A percentile compares a stretch with the other conserved stretches of the same genome.
phyloP scores from a whole-genome alignment of 30 jellyfish, hydroid and myxozoan genomes.

The Catostylus mosaicus region DNA sequence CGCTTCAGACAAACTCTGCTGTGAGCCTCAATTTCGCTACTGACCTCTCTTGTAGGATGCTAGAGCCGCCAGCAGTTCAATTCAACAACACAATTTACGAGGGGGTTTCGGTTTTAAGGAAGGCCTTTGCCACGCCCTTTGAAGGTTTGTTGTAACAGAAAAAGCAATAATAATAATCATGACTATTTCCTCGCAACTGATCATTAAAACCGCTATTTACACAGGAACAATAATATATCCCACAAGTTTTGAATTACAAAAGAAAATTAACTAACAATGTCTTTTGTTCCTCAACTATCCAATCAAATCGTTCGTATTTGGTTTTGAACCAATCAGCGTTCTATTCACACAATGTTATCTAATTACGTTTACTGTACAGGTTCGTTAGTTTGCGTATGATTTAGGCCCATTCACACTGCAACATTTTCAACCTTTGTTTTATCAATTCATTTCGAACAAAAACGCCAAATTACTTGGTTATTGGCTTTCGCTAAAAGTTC shows the following conservation, averaged over 20 bases:
- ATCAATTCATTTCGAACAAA: too few relatives aligned
- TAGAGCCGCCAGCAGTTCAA: too few relatives aligned
- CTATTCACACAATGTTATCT: slow-evolving; percentile 56
- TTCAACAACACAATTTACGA: too few relatives aligned
- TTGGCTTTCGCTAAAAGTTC: too few relatives aligned
- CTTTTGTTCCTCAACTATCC: slow-evolving; percentile 39
- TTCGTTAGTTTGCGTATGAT: neutral
- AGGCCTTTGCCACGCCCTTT: neutral
- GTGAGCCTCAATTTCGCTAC: too few relatives aligned
- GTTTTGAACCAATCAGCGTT: slow-evolving; percentile 67
- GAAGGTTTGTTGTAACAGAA: neutral
- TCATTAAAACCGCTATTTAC: slow-evolving; percentile 53
- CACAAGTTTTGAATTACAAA: slow-evolving; percentile 62
- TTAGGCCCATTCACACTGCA: neutral
- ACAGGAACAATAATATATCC: slow-evolving; percentile 65
- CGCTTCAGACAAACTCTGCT: too few relatives aligned
- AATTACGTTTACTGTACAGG: neutral
- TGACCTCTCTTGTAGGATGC: too few relatives aligned
- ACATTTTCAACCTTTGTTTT: too few relatives aligned
- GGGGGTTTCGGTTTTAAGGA: too few relatives aligned
- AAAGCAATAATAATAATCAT: neutral
- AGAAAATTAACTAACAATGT: slow-evolving; percentile 63
- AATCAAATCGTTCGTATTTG: slow-evolving; percentile 58
- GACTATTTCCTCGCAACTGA: slow-evolving; percentile 11
- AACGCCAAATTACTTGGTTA: too few relatives aligned